phyloP scores from a whole-genome alignment of 2,113 vertebrate species.

The Pseudopodoces humilis region DNA sequence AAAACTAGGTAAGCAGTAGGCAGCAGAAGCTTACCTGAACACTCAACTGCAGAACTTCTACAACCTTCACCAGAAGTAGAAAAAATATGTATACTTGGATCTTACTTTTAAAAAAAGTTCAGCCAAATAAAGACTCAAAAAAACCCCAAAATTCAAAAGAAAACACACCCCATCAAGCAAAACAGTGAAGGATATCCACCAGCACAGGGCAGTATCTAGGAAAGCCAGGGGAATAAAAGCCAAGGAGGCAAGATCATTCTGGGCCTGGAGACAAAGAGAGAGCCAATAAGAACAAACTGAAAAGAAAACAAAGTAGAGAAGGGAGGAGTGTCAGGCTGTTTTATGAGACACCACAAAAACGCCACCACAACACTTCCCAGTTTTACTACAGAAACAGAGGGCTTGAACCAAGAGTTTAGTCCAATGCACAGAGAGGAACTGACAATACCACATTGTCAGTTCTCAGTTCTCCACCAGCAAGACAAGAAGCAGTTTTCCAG shows the following conservation, averaged over 20 bases:
- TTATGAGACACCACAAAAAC: background rate
- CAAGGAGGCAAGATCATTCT: conserved; percentile 87
- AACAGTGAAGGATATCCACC: conserved; percentile 86
- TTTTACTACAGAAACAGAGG: background rate
- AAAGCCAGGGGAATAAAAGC: conserved; percentile 88
- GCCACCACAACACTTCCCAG: background rate
- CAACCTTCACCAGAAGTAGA: background rate
- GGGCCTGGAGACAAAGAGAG: conserved; percentile 83
- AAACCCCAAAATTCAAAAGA: conserved; percentile 37
- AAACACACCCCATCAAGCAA: conserved; percentile 63
- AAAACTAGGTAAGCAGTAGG: background rate
- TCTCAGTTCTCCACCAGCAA: background rate
- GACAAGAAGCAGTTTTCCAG: background rate
- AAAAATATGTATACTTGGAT: conserved; percentile 8
- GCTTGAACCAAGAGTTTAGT: background rate
- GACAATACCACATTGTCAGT: background rate
- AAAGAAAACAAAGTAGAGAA: conserved; percentile 50
- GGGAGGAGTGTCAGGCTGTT: background rate
- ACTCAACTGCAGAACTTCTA: background rate
- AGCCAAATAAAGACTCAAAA: conserved; percentile 27
- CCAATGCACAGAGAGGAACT: background rate
- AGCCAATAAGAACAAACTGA: conserved; percentile 71
- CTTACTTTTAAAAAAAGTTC: background rate
- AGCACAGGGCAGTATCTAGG: conserved; percentile 87
- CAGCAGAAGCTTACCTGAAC: conserved; percentile 37